A percentile compares a stretch with the other conserved stretches of the same genome.
Evolutionary conservation across 2,113 vertebrate species (phyloP).

Genomic region (Carassius carassius): DNA sequence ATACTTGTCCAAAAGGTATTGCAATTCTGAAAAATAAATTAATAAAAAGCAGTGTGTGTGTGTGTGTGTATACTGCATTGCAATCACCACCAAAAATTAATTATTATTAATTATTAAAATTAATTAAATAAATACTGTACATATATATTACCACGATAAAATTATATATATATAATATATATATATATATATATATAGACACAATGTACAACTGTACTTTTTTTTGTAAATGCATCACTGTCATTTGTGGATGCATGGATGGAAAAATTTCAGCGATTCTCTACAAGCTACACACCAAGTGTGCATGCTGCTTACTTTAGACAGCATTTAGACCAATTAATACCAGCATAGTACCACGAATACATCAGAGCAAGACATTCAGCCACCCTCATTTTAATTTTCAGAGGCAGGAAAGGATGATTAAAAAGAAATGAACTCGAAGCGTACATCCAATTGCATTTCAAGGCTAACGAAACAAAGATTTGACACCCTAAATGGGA

Average conservation of each 20-base stretch:
- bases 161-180: too few species aligned
- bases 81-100: too few species aligned
- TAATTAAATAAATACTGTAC: neutral
- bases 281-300: neutral
- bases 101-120: too few species aligned
- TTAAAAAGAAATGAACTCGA: constrained; percentile 4
- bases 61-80: too few species aligned
- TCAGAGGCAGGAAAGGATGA: neutral
- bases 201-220: neutral
- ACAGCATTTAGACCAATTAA: constrained; percentile 4
- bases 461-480: constrained; percentile 15
- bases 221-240: neutral
- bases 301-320: neutral
- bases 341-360: neutral
- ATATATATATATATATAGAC: too few species aligned
- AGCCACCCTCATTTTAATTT: constrained; percentile 12
- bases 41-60: neutral
- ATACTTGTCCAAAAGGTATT: neutral
- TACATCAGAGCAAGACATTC: constrained; percentile 8
- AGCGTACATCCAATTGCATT: neutral
- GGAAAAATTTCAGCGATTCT: neutral
- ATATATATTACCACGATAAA: neutral
- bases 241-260: neutral
- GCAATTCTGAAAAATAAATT: neutral
- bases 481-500: constrained; percentile 20